A percentile compares a stretch with the other conserved stretches of the same genome.
These are phyloP conservation scores for Scolopax mira DNA, from an alignment of 2,113 vertebrate species.

Conservation along the genomic window DNA sequence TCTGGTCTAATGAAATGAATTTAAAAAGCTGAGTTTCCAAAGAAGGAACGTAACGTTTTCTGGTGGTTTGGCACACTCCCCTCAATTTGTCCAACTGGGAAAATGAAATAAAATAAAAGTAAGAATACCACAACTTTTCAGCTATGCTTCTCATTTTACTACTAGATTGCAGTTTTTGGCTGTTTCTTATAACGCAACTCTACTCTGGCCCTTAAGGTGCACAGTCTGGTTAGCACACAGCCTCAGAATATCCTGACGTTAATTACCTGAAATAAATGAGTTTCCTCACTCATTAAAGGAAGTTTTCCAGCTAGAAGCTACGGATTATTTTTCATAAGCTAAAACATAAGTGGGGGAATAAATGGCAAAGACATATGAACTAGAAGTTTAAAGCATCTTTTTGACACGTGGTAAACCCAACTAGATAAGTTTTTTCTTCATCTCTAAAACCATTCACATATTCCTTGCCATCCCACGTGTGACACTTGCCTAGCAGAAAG, in stretches of 20 bases:
- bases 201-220: neutral
- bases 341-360: neutral
- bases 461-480: neutral
- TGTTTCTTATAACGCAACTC: neutral
- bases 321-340: neutral
- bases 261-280: neutral
- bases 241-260: neutral
- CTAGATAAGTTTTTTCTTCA: neutral
- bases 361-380: neutral
- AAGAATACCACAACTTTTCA: neutral
- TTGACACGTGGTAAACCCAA: neutral
- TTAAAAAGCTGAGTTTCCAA: neutral
- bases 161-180: neutral
- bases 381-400: neutral
- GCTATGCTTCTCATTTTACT: neutral
- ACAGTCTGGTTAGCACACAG: neutral
- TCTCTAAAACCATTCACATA: neutral
- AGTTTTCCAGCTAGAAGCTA: neutral
- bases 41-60: neutral
- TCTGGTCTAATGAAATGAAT: neutral
- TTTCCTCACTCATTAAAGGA: neutral
- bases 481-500: neutral
- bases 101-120: neutral
- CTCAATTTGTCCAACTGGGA: neutral
- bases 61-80: neutral